Conservation (phyloP, 2,797 vertebrate species). For the Anabacerthia variegaticeps region DNA sequence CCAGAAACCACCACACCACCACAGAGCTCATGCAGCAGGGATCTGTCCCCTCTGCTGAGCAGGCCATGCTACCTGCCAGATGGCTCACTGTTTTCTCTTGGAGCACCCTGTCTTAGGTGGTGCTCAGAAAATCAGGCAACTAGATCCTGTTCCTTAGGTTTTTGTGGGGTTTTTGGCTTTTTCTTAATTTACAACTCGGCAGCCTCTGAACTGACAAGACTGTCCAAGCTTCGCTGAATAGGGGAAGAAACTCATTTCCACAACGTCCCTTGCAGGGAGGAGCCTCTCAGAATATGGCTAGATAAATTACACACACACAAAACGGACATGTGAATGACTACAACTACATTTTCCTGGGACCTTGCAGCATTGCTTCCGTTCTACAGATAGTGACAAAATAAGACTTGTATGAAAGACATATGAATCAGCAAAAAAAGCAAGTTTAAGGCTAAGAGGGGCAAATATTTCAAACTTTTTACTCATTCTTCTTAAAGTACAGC, state of each 20-base stretch:
- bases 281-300: not conserved
- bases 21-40: not conserved
- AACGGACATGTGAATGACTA: not conserved
- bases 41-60: not conserved
- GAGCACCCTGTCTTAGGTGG: not conserved
- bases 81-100: not conserved
- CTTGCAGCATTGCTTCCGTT: not conserved
- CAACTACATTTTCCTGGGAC: not conserved
- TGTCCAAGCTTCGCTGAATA: not conserved
- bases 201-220: not conserved
- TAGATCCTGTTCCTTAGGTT: not conserved
- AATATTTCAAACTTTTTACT: not conserved
- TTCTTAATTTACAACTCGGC: not conserved
- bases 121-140: not conserved
- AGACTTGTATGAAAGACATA: not conserved
- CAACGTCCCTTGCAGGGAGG: not conserved
- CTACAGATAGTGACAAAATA: not conserved
- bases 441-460: not conserved
- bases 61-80: not conserved
- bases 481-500: not conserved
- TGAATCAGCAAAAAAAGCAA: not conserved
- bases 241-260: not conserved
- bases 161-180: not conserved
- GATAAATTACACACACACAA: not conserved
- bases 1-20: not conserved